Conservation (phyloP, 2,113 vertebrate species). For the Ranitomeya variabilis region DNA sequence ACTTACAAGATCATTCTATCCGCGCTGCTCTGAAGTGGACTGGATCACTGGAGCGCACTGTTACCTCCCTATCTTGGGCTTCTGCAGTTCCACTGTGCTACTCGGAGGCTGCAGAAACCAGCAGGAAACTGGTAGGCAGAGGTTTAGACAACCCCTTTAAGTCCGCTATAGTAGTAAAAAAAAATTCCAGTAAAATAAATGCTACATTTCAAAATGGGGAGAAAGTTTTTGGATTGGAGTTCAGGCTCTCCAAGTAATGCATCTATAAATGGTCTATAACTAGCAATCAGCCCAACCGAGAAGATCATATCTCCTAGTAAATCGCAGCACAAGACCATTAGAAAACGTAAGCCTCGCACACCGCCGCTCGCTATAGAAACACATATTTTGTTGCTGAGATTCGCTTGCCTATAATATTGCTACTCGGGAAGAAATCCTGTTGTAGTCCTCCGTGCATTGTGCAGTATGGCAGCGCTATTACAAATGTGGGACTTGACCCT, state of each 20-base stretch:
- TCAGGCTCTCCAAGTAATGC: not conserved
- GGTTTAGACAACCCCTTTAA: no score
- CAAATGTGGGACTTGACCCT: slow-evolving; percentile 10
- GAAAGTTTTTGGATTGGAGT: no score
- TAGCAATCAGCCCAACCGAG: not conserved
- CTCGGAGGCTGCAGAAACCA: no score
- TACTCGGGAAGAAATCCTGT: not conserved
- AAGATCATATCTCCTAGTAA: not conserved
- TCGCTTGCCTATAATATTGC: not conserved
- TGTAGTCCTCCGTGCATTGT: not conserved
- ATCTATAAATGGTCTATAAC: not conserved
- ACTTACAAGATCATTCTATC: no score
- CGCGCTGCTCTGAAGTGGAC: no score
- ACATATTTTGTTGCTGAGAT: not conserved
- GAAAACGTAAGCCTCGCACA: not conserved
- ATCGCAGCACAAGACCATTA: not conserved
- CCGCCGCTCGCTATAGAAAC: not conserved
- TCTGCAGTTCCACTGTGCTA: no score
- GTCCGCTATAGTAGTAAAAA: no score
- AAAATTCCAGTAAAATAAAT: no score
- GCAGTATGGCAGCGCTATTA: not conserved
- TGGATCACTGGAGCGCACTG: no score
- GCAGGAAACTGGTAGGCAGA: no score
- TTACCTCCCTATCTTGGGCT: no score
- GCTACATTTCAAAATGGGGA: no score